Evolutionary conservation across 2,888 invertebrate genomes (phyloP).

Genomic region (Malacosoma neustria): DNA sequence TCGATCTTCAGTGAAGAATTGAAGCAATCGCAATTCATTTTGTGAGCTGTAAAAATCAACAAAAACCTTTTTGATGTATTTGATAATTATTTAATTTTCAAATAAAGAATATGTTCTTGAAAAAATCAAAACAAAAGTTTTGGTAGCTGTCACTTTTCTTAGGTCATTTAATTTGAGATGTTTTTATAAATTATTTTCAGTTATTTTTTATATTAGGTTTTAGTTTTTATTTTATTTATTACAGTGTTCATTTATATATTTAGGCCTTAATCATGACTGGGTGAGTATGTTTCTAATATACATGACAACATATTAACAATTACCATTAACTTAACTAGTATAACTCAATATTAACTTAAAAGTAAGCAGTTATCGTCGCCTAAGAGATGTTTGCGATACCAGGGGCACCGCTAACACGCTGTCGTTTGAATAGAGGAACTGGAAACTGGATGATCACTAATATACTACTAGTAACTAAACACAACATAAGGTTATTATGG

Average conservation of each 20-base stretch:
- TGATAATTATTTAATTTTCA: conserved; percentile 6
- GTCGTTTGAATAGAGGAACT: too few relatives aligned
- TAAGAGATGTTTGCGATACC: too few relatives aligned
- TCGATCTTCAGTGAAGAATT: conserved; percentile 20
- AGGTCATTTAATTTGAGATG: conserved; percentile 47
- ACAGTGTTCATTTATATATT: conserved; percentile 28
- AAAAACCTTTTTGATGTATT: too few relatives aligned
- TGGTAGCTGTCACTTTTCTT: conserved; percentile 40
- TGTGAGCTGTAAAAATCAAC: conserved; percentile 4
- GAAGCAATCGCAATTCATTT: conserved; percentile 47
- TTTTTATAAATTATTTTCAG: conserved; percentile 62
- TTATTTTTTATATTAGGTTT: conserved; percentile 46
- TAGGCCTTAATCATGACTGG: conserved; percentile 57
- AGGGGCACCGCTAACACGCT: too few relatives aligned
- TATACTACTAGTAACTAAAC: too few relatives aligned
- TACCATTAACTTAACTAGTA: too few relatives aligned
- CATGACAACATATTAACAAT: too few relatives aligned
- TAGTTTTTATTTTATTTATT: conserved; percentile 51
- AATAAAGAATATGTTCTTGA: conserved; percentile 15
- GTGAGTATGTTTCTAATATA: conserved; percentile 33
- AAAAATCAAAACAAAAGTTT: conserved; percentile 20
- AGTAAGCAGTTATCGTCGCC: too few relatives aligned
- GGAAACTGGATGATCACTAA: too few relatives aligned
- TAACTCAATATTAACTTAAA: too few relatives aligned
- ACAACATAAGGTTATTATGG: too few relatives aligned